Base-by-base conservation (phyloP, 2,888 invertebrate species). In the Ceramica pisi region DNA sequence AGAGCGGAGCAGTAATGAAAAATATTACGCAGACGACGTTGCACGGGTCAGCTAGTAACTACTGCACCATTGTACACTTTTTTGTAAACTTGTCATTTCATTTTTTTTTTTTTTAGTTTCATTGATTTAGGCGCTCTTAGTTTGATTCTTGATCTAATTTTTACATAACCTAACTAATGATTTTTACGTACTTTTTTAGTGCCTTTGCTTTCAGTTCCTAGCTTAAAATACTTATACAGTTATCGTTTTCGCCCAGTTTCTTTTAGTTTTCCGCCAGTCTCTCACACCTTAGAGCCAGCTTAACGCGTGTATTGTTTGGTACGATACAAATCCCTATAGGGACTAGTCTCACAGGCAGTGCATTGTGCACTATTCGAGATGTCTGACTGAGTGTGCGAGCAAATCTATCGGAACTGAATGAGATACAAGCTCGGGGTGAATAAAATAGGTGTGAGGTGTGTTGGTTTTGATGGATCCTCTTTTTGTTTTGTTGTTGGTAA, bases 381-480 rank as follows among this genome's bases (percentile, higher is more conserved):
- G 80, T 83, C 78, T 83, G 78, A 88, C 84, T 84, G 81, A 81
- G 73, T 73, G 59, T 65, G 51, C 66, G 76, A 82, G 80, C 82
- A 90, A 90, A 92, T 92, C 90, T 91, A 91, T 90, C 84, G 90
- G 89, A 91, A 91, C 88, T 88, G 90, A 89, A 87, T 83, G 82
- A 84, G 84, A 59, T 61, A 51, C 44, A 67, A 23, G 51, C 9
- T 59, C 64, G 48, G 51, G 21, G 38, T 71, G 67, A 82, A 85
- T 65, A 26, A 74, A 71, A 65, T 69, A 55, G 16, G n/a, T 67
- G 60, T 56, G 0, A 1, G 4, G 26, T 51, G 10, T 71, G 12
- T 38, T 26, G 12, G 2, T 69, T 41, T 46, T 53, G n/a, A 16
- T 56, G 12, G 5, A 35, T 50, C 44, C 7, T 1, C 4, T 46